Evolutionary conservation across 2,113 vertebrate species (phyloP).

Genomic region (Indicator maculatus): DNA sequence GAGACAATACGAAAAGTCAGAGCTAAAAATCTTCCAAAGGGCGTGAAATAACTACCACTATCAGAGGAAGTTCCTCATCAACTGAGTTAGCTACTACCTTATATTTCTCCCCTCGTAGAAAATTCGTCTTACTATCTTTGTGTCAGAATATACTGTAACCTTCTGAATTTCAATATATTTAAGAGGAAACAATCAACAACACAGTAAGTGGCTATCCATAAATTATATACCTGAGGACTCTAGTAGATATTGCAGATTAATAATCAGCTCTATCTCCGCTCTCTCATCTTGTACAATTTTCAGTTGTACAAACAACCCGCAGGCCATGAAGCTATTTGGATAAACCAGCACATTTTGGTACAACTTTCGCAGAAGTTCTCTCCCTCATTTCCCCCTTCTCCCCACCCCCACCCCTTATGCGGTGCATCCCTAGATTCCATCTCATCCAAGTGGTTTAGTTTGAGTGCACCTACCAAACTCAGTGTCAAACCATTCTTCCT

Average conservation of each 20-base stretch:
- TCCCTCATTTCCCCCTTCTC: background rate
- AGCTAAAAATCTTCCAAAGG: constrained; percentile 57
- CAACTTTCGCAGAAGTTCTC: background rate
- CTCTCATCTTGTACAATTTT: constrained; percentile 34
- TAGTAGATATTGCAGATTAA: constrained; percentile 56
- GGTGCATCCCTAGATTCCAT: background rate
- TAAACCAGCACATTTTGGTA: background rate
- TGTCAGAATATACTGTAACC: constrained; percentile 62
- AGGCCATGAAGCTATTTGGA: background rate
- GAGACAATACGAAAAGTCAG: background rate
- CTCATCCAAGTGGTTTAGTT: background rate
- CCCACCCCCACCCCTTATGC: background rate
- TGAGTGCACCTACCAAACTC: constrained; percentile 6
- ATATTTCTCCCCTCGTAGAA: constrained; percentile 19
- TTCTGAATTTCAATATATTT: constrained; percentile 55
- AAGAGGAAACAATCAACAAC: constrained; percentile 41
- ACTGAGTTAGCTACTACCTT: constrained; percentile 45
- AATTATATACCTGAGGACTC: constrained; percentile 41
- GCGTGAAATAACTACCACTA: constrained; percentile 11
- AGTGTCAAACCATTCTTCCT: constrained; percentile 17
- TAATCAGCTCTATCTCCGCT: constrained; percentile 27
- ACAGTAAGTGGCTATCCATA: background rate
- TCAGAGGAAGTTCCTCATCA: constrained; percentile 4
- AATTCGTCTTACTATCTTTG: constrained; percentile 62
- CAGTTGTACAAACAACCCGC: background rate